These are phyloP conservation scores for Apus apus DNA, from an alignment of 2,113 vertebrate species.

Conservation along the genomic window DNA sequence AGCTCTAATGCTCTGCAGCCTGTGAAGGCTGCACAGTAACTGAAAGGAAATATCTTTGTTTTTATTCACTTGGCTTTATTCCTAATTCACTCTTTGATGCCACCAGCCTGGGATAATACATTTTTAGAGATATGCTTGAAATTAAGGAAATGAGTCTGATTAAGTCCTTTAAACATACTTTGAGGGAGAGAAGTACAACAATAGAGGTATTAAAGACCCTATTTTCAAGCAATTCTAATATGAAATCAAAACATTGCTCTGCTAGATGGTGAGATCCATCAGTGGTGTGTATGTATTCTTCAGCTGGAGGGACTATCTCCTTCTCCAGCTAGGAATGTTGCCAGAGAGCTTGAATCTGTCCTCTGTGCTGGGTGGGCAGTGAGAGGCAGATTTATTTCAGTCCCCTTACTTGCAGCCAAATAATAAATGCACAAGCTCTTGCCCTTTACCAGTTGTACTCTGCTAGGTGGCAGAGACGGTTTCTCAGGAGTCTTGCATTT, in stretches of 20 bases:
- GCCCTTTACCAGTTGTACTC: not conserved
- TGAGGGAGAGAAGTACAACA: conserved; percentile 47
- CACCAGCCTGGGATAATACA: conserved; percentile 60
- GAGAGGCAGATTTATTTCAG: not conserved
- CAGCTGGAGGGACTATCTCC: not conserved
- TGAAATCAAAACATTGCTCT: not conserved
- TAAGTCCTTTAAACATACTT: conserved; percentile 42
- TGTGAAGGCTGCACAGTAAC: conserved; percentile 40
- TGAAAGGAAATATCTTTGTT: conserved; percentile 67
- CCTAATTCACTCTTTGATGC: conserved; percentile 70
- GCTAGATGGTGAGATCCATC: not conserved
- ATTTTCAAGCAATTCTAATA: conserved; percentile 52
- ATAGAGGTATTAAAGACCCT: conserved; percentile 40
- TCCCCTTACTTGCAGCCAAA: not conserved
- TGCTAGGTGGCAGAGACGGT: not conserved
- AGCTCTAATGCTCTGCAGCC: conserved; percentile 44
- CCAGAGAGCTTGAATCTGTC: conserved; percentile 12
- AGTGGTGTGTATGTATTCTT: not conserved
- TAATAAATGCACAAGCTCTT: not conserved
- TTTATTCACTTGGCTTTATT: conserved; percentile 64
- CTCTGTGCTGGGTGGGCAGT: not conserved
- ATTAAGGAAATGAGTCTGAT: conserved; percentile 66
- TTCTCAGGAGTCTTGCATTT: not conserved
- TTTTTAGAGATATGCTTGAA: conserved; percentile 52
- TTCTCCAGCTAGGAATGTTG: not conserved